Evolutionary conservation across 2,888 invertebrate species (phyloP).

Genomic region (Camptogramma bilineatum): DNA sequence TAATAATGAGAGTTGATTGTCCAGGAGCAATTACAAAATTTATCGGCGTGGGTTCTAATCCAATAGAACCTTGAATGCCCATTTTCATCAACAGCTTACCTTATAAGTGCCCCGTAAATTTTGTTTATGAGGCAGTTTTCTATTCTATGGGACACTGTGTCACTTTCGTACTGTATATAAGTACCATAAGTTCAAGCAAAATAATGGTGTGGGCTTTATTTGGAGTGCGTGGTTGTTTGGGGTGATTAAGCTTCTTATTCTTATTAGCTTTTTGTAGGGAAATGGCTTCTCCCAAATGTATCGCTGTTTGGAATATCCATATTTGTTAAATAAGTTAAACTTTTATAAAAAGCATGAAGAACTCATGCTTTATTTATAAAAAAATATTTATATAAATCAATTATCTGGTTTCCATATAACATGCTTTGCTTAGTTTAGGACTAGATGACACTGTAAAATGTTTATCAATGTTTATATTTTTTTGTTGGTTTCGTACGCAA

Average conservation of each 20-base stretch:
- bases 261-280: not conserved
- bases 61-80: constrained; percentile 17
- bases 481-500: too few relatives aligned
- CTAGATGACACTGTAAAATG: too few relatives aligned
- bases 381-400: too few relatives aligned
- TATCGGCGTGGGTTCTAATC: constrained; percentile 19
- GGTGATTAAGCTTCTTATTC: not conserved
- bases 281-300: too few relatives aligned
- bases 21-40: constrained; percentile 27
- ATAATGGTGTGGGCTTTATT: constrained; percentile 1
- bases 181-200: not conserved
- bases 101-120: constrained; percentile 30
- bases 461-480: too few relatives aligned
- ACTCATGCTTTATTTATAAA: too few relatives aligned
- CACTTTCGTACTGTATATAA: constrained; percentile 16
- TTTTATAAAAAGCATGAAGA: too few relatives aligned
- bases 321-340: too few relatives aligned
- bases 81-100: constrained; percentile 26
- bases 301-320: too few relatives aligned
- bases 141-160: constrained; percentile 23
- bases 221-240: not conserved
- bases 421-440: too few relatives aligned
- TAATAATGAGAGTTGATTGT: constrained; percentile 19
- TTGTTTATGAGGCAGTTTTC: constrained; percentile 28
- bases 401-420: too few relatives aligned